Evolutionary conservation across 1,140 invertebrate genomes (phyloP).

Genomic region (roundworm (Caenorhabditis elegans)): DNA sequence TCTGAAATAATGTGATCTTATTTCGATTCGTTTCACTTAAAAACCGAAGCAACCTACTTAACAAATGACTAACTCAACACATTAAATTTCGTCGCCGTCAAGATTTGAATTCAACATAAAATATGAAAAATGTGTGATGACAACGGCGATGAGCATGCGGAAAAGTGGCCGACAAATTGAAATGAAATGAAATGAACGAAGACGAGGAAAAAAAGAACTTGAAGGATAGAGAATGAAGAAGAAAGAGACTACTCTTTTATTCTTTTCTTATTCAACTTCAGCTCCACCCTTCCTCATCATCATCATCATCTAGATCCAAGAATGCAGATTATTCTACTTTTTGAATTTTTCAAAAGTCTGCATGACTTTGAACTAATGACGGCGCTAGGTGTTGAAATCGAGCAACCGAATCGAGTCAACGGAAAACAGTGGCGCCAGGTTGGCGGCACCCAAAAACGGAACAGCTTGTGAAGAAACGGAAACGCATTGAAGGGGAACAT

Average conservation of each 20-base stretch:
- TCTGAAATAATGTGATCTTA: too few species aligned
- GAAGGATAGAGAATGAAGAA: not conserved
- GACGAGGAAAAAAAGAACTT: not conserved
- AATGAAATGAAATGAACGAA: conserved; percentile 30
- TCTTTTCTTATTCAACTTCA: not conserved
- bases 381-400: too few species aligned
- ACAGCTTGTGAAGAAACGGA: conserved; percentile 22
- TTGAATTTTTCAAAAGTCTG: too few species aligned
- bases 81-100: too few species aligned
- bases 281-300: not conserved
- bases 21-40: too few species aligned
- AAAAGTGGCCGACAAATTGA: conserved; percentile 25
- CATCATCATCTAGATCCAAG: too few species aligned
- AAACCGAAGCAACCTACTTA: too few species aligned
- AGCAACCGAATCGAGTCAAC: too few species aligned
- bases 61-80: too few species aligned
- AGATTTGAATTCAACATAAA: not conserved
- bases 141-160: not conserved
- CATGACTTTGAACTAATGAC: too few species aligned
- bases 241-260: conserved; percentile 24
- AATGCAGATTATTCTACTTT: too few species aligned
- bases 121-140: not conserved
- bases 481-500: conserved; percentile 9
- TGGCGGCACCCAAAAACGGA: not conserved
- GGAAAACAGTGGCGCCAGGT: not conserved